phyloP scores from a whole-genome alignment of 2,113 vertebrate genomes.

The Phoxinus phoxinus region DNA sequence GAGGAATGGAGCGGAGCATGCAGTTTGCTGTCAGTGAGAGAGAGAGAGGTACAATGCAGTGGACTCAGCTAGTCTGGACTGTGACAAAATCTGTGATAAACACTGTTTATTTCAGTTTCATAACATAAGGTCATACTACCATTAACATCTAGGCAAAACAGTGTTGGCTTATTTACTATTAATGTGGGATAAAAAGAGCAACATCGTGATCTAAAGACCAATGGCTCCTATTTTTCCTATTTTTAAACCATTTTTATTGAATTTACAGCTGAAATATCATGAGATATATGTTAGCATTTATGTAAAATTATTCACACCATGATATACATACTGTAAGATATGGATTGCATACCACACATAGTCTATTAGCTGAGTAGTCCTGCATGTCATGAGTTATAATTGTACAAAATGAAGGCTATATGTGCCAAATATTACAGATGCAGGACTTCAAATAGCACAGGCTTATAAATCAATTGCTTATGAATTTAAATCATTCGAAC shows the following conservation, averaged over 20 bases:
- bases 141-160: neutral
- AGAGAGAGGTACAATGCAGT: neutral
- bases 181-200: neutral
- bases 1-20: neutral
- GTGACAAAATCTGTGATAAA: slow-evolving; percentile 17
- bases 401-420: neutral
- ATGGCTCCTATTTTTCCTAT: neutral
- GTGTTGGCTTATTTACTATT: neutral
- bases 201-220: neutral
- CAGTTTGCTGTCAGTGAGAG: neutral
- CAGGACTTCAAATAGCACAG: neutral
- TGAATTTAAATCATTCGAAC: neutral
- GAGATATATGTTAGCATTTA: neutral
- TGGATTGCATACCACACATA: neutral
- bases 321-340: neutral
- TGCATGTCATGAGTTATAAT: neutral
- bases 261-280: neutral
- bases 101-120: neutral
- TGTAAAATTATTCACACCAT: neutral
- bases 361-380: neutral
- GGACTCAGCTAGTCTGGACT: neutral
- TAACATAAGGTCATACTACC: neutral
- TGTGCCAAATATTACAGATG: slow-evolving; percentile 7
- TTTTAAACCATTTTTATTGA: neutral
- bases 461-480: neutral